phyloP scores from a whole-genome alignment of 2,888 invertebrate genomes.

The Euzophera pinguis region DNA sequence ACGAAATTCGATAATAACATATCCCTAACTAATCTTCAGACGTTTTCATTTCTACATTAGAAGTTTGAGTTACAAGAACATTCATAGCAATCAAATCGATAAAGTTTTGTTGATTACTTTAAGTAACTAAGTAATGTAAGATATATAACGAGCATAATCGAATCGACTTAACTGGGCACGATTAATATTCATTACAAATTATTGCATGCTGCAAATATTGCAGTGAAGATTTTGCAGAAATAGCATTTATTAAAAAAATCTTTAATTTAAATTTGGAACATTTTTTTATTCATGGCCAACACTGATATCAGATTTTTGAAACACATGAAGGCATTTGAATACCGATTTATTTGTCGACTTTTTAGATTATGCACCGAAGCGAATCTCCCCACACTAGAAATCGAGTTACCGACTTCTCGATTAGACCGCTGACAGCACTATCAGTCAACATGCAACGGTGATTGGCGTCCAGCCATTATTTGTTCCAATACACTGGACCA shows the following conservation, averaged over 20 bases:
- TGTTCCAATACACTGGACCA: constrained; percentile 36
- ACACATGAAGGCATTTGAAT: background rate
- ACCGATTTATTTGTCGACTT: background rate
- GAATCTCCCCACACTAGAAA: constrained; percentile 8
- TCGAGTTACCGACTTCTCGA: constrained; percentile 38
- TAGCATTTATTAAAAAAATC: background rate
- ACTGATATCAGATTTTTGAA: background rate
- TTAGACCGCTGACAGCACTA: constrained; percentile 54
- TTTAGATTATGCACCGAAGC: background rate
- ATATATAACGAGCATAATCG: constrained; percentile 1
- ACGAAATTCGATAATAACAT: background rate
- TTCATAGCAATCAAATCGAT: background rate
- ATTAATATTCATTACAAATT: constrained; percentile 6
- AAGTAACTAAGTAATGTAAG: background rate
- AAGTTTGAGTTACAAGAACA: background rate
- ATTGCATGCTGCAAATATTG: background rate
- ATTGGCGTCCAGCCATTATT: constrained; percentile 40
- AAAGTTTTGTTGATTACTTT: background rate
- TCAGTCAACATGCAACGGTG: constrained; percentile 44
- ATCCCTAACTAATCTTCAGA: no score
- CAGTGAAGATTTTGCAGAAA: background rate
- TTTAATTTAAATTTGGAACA: background rate
- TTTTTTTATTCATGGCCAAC: no score
- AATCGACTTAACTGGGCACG: background rate
- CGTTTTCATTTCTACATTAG: background rate